phyloP scores from a whole-genome alignment of 2,888 invertebrate species.

The Rhamnusium bicolor region DNA sequence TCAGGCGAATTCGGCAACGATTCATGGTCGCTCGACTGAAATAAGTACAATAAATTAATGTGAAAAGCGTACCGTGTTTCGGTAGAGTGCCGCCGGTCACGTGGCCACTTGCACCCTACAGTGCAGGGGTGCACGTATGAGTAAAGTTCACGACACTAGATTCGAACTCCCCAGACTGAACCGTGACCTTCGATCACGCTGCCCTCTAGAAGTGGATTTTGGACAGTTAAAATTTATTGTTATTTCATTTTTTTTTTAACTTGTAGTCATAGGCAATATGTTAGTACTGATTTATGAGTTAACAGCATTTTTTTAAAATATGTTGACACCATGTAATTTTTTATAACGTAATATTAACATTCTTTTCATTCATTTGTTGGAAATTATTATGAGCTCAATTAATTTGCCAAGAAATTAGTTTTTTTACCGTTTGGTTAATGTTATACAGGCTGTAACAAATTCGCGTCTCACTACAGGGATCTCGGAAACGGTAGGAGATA shows the following conservation, averaged over 20 bases:
- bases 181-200: conserved; percentile 7
- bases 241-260: no score
- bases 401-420: no score
- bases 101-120: conserved; percentile 37
- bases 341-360: no score
- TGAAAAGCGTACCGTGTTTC: conserved; percentile 42
- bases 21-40: conserved; percentile 44
- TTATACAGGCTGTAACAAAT: no score
- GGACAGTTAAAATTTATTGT: conserved; percentile 10
- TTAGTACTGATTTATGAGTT: background rate
- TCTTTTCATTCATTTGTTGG: no score
- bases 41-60: conserved; percentile 57
- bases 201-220: background rate
- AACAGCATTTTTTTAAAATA: background rate
- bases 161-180: background rate
- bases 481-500: no score
- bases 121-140: conserved; percentile 23
- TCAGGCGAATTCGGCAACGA: conserved; percentile 8
- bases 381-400: no score
- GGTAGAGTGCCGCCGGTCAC: conserved; percentile 43
- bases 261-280: no score
- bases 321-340: no score
- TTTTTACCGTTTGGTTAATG: no score
- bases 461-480: no score
- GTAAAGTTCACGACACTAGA: conserved; percentile 7